These are phyloP conservation scores for Synanthedon formicaeformis DNA, from an alignment of 2,888 invertebrate species.

Conservation along the genomic window DNA sequence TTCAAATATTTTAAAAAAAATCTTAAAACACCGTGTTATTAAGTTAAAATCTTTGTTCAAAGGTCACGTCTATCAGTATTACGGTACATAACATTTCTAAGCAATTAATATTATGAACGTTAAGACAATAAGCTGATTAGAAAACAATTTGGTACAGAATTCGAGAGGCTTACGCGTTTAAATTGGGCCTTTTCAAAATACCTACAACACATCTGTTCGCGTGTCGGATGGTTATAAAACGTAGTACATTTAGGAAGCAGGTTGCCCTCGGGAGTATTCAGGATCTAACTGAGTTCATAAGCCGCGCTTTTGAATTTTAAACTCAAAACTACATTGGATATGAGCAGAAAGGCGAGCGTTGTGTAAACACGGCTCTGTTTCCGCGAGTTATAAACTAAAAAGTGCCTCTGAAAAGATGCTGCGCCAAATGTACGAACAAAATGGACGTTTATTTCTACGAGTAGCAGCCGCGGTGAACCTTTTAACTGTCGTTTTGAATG, in stretches of 20 bases:
- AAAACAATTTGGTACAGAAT: background rate
- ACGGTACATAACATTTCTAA: background rate
- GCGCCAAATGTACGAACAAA: conserved; percentile 29
- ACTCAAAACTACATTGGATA: conserved; percentile 56
- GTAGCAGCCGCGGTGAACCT: background rate
- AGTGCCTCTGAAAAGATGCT: conserved; percentile 34
- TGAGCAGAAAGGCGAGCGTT: conserved; percentile 47
- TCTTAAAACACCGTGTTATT: background rate
- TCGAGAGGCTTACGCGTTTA: background rate
- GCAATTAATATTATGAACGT: background rate
- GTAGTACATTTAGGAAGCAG: conserved; percentile 41
- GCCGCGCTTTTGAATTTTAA: conserved; percentile 54
- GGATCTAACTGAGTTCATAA: conserved; percentile 52
- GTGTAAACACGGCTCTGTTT: conserved; percentile 43
- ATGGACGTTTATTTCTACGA: conserved; percentile 17
- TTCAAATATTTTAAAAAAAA: too few relatives aligned
- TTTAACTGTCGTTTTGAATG: background rate
- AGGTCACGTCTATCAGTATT: background rate
- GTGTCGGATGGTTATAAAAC: conserved; percentile 16
- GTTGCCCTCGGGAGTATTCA: conserved; percentile 31
- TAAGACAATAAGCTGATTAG: background rate
- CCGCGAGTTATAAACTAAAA: conserved; percentile 39
- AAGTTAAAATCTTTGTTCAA: background rate
- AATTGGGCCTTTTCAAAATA: background rate
- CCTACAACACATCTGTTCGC: background rate